Evolutionary conservation across 2,888 invertebrate species (phyloP), one percentile per base, ranked within the genome.

Genomic region (Cephus rjabovi): DNA sequence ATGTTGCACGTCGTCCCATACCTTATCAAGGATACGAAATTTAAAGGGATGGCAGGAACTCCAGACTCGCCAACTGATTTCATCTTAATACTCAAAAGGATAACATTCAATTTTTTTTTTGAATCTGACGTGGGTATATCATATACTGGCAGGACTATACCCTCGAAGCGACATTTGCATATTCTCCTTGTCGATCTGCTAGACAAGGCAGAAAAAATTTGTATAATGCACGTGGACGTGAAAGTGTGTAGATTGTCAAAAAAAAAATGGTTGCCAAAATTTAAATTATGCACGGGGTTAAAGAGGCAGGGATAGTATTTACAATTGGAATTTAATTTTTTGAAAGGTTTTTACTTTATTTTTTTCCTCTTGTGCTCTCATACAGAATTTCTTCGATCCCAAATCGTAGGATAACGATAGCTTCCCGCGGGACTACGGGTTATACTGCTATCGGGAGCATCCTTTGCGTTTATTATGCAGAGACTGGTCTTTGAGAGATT

Each of bases 401-500:
- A 56, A 23, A 56, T 56, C 23, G 56, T 56, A 56, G 9, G 23
- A 56, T 56, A 56, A 15, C 56, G 56, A 56, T 23, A 23, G 6
- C 23, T 2, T 56, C 56, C 56, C 56, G 23, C 1, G 56, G 56
- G 56, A 56, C 0, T 23, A 56, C 15, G 9, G 2, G 56, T 23
- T 56, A 9, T 56, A 9, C 56, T 12, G 31, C 71, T 23, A 34
- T 31, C 12, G 15, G 23, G 35, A 30, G 23, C 34, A 15, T 74
- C 34, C 35, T 35, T 40, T 69, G 2, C 75, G 34, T 78, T n/a
- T 73, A 76, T 78, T 73, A 78, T 78, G 78, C 73, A 78, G 75
- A 73, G 70, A 56, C 69, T 68, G 78, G 37, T 78, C 73, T 78
- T 56, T 56, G 23, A 76, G 78, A 78, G 76, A 78, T 76, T 78